Evolutionary conservation across 2,888 invertebrate genomes (phyloP), one percentile per base, ranked within the genome.

Genomic region (Pyrgus malvae): DNA sequence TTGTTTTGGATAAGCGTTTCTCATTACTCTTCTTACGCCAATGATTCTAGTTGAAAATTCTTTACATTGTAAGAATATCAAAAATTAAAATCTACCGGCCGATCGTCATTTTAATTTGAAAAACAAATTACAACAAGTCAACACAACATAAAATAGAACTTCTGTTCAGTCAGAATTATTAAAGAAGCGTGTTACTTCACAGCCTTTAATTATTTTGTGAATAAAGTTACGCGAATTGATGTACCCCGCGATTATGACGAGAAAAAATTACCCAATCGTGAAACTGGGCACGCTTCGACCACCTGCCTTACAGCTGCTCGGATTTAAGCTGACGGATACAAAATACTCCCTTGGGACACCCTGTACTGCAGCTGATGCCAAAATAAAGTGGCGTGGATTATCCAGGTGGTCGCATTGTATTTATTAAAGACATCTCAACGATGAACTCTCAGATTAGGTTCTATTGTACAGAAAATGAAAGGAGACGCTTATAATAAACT

Each of bases 231-330:
- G 7, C 35, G 12, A 31, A 31, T 14, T 31, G 53, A 53, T 38
- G 45, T 55, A 59, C 62, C 63, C 62, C 58, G 50, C 64, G 67
- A 61, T 63, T 60, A 62, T 63, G 61, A 57, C 53, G 57, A 53
- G 60, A 66, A 66, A 65, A 65, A 64, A 64, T 62, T 60, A 58
- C 50, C 62, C 62, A 66, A 65, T 66, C 59, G 59, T 75, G 77
- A 72, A 74, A 73, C 67, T 58, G 50, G 72, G 82, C 86, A 86
- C 87, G 82, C 71, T 72, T 78, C 72, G 56, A 56, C 69, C 88
- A 87, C 86, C 87, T 87, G 88, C 78, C 72, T 58, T 72, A 73
- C 87, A 87, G 86, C 83, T 89, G 88, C 70, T 64, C 67, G 69
- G 76, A 78, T 78, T 76, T 74, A 80, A 81, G 76, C 76, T 69